Evolutionary conservation across 2,113 vertebrate species (phyloP).

Genomic region (Rhynchomys soricoides): DNA sequence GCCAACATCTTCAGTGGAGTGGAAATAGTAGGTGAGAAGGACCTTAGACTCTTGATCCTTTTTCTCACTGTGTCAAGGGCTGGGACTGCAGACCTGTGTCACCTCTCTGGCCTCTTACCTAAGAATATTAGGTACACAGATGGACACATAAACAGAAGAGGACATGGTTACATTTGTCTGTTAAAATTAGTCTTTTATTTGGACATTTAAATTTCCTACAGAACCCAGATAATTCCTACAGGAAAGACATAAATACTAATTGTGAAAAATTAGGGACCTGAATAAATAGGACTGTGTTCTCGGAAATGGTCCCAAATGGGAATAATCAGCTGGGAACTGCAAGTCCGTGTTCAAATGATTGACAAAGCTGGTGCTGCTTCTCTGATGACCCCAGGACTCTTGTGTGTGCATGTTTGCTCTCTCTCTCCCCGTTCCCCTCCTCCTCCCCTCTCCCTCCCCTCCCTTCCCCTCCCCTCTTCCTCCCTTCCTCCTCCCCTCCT

Average conservation of each 20-base stretch:
- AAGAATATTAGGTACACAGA: conserved; percentile 32
- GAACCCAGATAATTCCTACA: neutral
- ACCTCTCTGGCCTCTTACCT: neutral
- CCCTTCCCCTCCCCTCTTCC: too few relatives aligned
- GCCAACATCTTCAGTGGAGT: conserved; percentile 63
- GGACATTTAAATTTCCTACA: conserved; percentile 40
- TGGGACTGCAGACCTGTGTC: neutral
- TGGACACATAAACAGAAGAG: conserved; percentile 18
- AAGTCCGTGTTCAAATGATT: neutral
- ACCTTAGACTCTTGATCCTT: neutral
- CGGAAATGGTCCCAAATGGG: neutral
- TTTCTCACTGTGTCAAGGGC: neutral
- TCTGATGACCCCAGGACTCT: neutral
- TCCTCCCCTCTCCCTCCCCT: neutral
- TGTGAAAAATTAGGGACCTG: conserved; percentile 50
- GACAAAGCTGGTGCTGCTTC: neutral
- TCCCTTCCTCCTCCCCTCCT: neutral
- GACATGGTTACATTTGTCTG: neutral
- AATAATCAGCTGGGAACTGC: neutral
- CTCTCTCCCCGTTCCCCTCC: neutral
- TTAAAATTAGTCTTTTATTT: conserved; percentile 43
- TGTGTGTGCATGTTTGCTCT: neutral
- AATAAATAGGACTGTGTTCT: neutral
- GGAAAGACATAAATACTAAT: conserved; percentile 44
- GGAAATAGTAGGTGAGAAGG: neutral